A percentile compares a stretch with the other conserved stretches of the same genome.
Evolutionary conservation across 2,797 vertebrate species (phyloP).

Genomic region (Botia almorhae): DNA sequence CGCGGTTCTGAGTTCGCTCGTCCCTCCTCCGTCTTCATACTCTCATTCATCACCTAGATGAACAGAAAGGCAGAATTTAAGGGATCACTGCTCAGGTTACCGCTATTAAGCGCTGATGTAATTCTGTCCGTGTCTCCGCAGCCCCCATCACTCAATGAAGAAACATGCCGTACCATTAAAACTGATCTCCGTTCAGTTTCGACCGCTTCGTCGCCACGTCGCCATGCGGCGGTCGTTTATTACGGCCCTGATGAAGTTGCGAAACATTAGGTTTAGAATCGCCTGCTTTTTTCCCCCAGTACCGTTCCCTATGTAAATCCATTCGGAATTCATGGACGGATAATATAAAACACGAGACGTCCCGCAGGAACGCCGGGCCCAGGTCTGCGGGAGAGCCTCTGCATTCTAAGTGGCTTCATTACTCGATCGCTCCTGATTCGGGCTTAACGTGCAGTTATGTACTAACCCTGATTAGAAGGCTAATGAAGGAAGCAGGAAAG

Average conservation of each 20-base stretch:
- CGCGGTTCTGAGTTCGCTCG: constrained; percentile 7
- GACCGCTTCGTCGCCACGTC: constrained; percentile 19
- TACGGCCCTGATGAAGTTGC: constrained; percentile 48
- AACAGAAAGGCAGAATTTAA: constrained; percentile 49
- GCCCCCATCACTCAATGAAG: constrained; percentile 45
- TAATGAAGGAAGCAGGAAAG: constrained; percentile 60
- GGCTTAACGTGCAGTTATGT: constrained; percentile 45
- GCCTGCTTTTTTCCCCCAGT: constrained; percentile 21
- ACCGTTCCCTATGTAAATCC: constrained; percentile 39
- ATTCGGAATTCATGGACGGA: constrained; percentile 31
- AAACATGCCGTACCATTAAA: constrained; percentile 54
- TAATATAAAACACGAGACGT: constrained; percentile 38
- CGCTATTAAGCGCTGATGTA: constrained; percentile 54
- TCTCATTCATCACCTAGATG: constrained; percentile 42
- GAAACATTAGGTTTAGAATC: constrained; percentile 21
- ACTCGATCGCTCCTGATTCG: constrained; percentile 50
- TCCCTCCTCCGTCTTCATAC: constrained; percentile 46
- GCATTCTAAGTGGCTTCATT: constrained; percentile 42
- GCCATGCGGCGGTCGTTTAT: constrained; percentile 42
- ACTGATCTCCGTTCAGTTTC: constrained; percentile 49
- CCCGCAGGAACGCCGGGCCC: constrained; percentile 22
- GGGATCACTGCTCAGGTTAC: constrained; percentile 60
- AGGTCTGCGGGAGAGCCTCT: constrained; percentile 17
- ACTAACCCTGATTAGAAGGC: constrained; percentile 56
- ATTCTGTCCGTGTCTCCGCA: constrained; percentile 40